These are phyloP conservation scores for Crocuta crocuta DNA, from an alignment of 2,113 vertebrate genomes.

Conservation along the genomic window DNA sequence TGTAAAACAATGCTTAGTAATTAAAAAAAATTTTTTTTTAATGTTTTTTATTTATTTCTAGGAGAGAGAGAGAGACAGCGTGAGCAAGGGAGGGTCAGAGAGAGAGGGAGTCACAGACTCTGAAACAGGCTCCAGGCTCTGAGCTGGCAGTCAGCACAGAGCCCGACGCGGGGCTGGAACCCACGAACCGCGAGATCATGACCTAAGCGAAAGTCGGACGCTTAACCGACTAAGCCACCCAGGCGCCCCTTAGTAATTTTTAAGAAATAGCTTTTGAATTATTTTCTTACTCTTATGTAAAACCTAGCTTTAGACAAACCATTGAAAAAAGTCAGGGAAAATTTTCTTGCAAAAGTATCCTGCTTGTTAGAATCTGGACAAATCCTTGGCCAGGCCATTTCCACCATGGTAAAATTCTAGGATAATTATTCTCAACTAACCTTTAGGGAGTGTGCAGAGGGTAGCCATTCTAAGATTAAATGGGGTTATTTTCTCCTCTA, in stretches of 20 bases:
- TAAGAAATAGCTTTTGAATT: background rate
- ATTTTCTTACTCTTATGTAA: background rate
- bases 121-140: no score
- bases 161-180: no score
- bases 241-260: background rate
- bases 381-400: background rate
- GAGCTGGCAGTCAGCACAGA: no score
- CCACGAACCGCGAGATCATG: no score
- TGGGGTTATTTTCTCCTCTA: background rate
- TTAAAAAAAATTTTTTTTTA: background rate
- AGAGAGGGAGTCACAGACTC: no score
- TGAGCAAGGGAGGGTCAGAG: no score
- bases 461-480: background rate
- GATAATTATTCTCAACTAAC: background rate
- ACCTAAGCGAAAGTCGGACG: no score
- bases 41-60: no score
- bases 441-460: background rate
- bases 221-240: no score
- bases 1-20: background rate
- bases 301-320: background rate
- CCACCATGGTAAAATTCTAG: background rate
- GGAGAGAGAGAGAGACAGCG: no score
- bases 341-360: background rate
- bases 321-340: background rate
- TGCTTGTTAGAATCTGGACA: background rate